Percentiles rank a stretch among this genome's conserved stretches.
Conservation (phyloP, 2,888 invertebrate species). For the Trichogramma evanescens region DNA sequence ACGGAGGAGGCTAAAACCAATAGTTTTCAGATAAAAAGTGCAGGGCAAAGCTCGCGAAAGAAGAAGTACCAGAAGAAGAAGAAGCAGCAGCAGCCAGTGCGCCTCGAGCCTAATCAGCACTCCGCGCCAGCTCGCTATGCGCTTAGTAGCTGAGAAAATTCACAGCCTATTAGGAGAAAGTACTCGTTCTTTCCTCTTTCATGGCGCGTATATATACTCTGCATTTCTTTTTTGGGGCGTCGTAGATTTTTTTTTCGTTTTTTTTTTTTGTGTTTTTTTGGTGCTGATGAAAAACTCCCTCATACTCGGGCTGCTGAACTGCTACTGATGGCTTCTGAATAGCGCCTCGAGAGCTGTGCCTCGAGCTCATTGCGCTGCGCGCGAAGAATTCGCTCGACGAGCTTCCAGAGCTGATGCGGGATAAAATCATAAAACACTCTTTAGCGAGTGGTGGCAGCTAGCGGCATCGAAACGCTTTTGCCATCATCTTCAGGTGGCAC, state of each 20-base stretch:
- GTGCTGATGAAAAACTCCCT: too few species aligned
- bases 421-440: not conserved
- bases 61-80: constrained; percentile 6
- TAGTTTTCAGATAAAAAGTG: not conserved
- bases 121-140: not conserved
- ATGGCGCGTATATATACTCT: constrained; percentile 4
- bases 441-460: too few species aligned
- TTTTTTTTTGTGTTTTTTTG: too few species aligned
- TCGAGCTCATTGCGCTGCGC: not conserved
- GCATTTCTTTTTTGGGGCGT: constrained; percentile 3
- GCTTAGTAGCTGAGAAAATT: constrained; percentile 26
- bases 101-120: constrained; percentile 11
- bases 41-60: not conserved
- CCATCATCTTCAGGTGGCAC: too few species aligned
- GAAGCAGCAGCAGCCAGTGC: not conserved
- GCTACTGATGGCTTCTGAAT: too few species aligned
- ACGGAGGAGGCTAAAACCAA: constrained; percentile 1
- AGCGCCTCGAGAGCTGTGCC: too few species aligned
- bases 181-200: constrained; percentile 24
- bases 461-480: too few species aligned
- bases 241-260: too few species aligned
- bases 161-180: constrained; percentile 44
- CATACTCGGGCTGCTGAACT: too few species aligned
- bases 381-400: constrained; percentile 5
- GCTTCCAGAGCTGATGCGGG: not conserved